phyloP scores from a whole-genome alignment of 2,888 invertebrate genomes.

The Drosophila merina region DNA sequence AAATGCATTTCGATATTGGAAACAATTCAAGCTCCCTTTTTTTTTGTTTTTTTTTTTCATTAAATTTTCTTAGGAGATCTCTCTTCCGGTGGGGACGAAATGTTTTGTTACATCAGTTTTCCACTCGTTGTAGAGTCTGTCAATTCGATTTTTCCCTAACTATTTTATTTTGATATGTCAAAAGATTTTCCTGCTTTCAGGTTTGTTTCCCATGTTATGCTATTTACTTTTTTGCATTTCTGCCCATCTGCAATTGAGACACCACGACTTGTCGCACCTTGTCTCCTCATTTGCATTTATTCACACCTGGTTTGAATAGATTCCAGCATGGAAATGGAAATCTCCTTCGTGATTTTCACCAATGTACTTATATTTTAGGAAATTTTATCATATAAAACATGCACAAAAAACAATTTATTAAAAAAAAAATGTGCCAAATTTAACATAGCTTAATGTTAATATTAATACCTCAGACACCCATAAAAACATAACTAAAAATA shows the following conservation, averaged over 20 bases:
- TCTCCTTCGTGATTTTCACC: background rate
- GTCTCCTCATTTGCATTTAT: slow-evolving; percentile 49
- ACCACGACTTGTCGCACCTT: slow-evolving; percentile 54
- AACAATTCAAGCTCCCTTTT: slow-evolving; percentile 65
- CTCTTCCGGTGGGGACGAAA: slow-evolving; percentile 76
- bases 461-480: too few species aligned
- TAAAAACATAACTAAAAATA: too few species aligned
- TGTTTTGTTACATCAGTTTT: slow-evolving; percentile 75
- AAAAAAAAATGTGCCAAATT: too few species aligned
- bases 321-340: background rate
- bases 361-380: too few species aligned
- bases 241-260: slow-evolving; percentile 40
- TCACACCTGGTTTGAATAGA: slow-evolving; percentile 44
- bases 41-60: slow-evolving; percentile 10
- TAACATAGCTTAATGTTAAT: too few species aligned
- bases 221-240: slow-evolving; percentile 26
- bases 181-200: slow-evolving; percentile 29
- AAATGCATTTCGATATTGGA: slow-evolving; percentile 69
- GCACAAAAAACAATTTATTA: too few species aligned
- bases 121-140: slow-evolving; percentile 46
- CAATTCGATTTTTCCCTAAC: slow-evolving; percentile 53
- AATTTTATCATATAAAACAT: too few species aligned
- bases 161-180: slow-evolving; percentile 65
- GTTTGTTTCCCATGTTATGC: slow-evolving; percentile 1
- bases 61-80: slow-evolving; percentile 35